These are phyloP conservation scores for Lasioglossum figueresi DNA, from an alignment of 2,888 invertebrate genomes.

Conservation along the genomic window DNA sequence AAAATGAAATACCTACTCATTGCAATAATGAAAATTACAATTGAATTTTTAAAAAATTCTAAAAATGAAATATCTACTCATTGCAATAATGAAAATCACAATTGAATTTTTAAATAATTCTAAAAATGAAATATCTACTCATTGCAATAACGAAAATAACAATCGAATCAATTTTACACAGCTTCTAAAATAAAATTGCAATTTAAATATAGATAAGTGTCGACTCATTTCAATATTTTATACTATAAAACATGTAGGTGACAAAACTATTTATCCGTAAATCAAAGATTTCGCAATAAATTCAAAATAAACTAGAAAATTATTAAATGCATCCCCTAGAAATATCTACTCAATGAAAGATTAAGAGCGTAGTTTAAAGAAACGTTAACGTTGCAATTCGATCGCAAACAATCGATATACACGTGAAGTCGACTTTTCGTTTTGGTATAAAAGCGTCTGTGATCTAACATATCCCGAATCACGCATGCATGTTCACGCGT, in stretches of 20 bases:
- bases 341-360: neutral
- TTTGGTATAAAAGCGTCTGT: neutral
- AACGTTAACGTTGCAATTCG: neutral
- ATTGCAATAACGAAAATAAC: neutral
- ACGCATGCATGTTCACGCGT: conserved; percentile 22
- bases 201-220: neutral
- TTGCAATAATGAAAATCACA: no score
- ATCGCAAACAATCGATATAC: neutral
- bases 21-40: no score
- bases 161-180: neutral
- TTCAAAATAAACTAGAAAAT: neutral
- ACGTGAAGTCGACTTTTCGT: conserved; percentile 44
- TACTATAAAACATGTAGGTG: neutral
- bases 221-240: neutral
- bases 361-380: neutral
- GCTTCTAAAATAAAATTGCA: neutral
- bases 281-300: no score
- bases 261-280: neutral
- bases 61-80: no score
- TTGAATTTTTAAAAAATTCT: no score
- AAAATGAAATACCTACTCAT: no score
- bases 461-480: conserved; percentile 23
- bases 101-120: neutral
- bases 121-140: no score
- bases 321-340: neutral